Base-by-base conservation (phyloP, 2,888 invertebrate genomes). In the Gasteruption jaculator region DNA sequence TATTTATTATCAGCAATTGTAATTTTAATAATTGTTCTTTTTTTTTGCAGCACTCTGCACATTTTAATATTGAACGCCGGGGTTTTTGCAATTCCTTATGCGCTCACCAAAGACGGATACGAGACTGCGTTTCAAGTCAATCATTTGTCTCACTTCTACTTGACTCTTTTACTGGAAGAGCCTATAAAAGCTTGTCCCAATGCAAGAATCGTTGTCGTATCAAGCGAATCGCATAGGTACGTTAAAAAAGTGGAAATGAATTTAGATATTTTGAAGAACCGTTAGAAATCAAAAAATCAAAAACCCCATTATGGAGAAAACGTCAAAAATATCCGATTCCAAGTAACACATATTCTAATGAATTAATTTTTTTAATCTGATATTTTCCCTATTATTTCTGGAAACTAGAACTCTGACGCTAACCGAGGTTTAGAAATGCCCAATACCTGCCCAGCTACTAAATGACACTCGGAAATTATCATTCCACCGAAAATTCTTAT, bases 211-310 rank as follows among this genome's bases (percentile, higher is more conserved):
- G 80, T 94, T 3, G 80, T 93, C 57, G 78, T 96, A 0, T 86
- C 93, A 2, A 94, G 94, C 5, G 88, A 92, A 71, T 89, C 91
- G 2, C 93, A 94, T 65, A 82, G 86, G 86, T 89, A 70, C 10
- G 29, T 5, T 27, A 27, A 27, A 27, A 27, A 27, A 27, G 15
- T n/a, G n/a, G n/a, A n/a, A n/a, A n/a, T n/a, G n/a, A 32, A 2
- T 29, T 10, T 29, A 11, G 8, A 29, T n/a, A 33, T 30, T n/a
- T 8, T n/a, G n/a, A 14, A 14, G 19, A 31, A 7, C 14, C 34
- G 26, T 16, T 18, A 14, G 11, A 2, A 3, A 16, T 22, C n/a
- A n/a, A n/a, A n/a, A n/a, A n/a, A n/a, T n/a, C n/a, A n/a, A n/a
- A n/a, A n/a, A n/a, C n/a, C n/a, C n/a, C n/a, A n/a, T n/a, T n/a